Percentiles rank a stretch among this genome's conserved stretches.
Evolutionary conservation across 2,888 invertebrate genomes (phyloP).

Genomic region (Sphecodes monilicornis): DNA sequence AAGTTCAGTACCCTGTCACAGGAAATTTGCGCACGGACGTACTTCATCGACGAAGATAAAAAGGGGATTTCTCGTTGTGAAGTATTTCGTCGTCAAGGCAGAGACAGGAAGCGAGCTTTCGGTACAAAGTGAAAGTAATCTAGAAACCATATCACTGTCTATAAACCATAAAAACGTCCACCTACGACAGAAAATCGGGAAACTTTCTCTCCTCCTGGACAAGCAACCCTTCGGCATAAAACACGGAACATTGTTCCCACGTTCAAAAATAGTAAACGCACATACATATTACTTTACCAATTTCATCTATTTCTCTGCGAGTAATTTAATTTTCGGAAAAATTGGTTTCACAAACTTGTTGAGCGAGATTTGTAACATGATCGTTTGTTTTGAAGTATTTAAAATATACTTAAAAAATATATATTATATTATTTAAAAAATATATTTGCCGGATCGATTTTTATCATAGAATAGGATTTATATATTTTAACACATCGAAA

Average conservation of each 20-base stretch:
- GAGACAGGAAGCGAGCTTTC: conserved; percentile 49
- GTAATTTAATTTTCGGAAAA: too few relatives aligned
- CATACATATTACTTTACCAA: too few relatives aligned
- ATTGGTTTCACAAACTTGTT: too few relatives aligned
- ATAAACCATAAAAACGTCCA: conserved; percentile 40
- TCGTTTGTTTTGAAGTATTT: too few relatives aligned
- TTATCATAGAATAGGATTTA: too few relatives aligned
- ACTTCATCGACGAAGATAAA: conserved; percentile 33
- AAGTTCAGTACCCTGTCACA: background rate
- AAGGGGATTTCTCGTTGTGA: conserved; percentile 17
- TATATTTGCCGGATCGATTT: too few relatives aligned
- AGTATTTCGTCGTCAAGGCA: conserved; percentile 33
- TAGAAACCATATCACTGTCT: conserved; percentile 28
- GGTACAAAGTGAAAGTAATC: conserved; percentile 60
- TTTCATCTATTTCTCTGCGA: too few relatives aligned
- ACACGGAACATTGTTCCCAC: background rate
- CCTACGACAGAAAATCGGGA: conserved; percentile 54
- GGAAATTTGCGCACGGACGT: background rate
- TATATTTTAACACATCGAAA: too few relatives aligned
- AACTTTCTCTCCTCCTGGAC: conserved; percentile 52
- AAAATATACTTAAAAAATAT: too few relatives aligned
- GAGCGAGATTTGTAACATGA: too few relatives aligned
- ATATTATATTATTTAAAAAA: too few relatives aligned
- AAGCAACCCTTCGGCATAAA: conserved; percentile 24
- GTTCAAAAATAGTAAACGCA: background rate